Conservation (phyloP, 2,113 vertebrate genomes). For the Boleophthalmus pectinirostris region DNA sequence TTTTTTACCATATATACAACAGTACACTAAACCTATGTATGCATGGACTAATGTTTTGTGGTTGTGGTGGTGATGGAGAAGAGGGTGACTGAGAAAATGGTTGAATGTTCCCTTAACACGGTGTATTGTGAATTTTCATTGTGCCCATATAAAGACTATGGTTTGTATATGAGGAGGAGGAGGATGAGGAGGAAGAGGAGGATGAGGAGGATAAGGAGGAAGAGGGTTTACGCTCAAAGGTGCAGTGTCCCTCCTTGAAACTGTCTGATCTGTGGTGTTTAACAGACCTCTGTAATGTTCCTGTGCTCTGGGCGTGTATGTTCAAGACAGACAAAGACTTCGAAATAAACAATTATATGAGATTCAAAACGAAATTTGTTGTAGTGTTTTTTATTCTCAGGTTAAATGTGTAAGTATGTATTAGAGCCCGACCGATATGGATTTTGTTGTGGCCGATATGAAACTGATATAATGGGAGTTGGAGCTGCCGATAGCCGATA, state of each 20-base stretch:
- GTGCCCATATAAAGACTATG: constrained; percentile 35
- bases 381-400: background rate
- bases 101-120: constrained; percentile 54
- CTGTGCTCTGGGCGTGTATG: constrained; percentile 61
- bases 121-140: constrained; percentile 41
- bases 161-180: constrained; percentile 16
- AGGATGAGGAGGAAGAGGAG: background rate
- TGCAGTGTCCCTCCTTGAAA: constrained; percentile 16
- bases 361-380: constrained; percentile 13
- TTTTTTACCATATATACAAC: constrained; percentile 73
- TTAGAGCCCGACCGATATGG: too few relatives aligned
- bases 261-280: constrained; percentile 33
- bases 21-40: constrained; percentile 64
- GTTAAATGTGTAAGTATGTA: too few relatives aligned
- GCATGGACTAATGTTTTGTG: constrained; percentile 69
- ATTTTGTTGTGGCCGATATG: too few relatives aligned
- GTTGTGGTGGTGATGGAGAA: constrained; percentile 36
- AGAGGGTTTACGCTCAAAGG: constrained; percentile 16
- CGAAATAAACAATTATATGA: constrained; percentile 62
- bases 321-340: constrained; percentile 67
- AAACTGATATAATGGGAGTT: too few relatives aligned
- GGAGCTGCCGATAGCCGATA: too few relatives aligned
- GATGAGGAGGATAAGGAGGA: constrained; percentile 2
- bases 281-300: constrained; percentile 61
- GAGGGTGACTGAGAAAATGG: constrained; percentile 42